A percentile compares a stretch with the other conserved stretches of the same genome.
phyloP scores from a whole-genome alignment of 2,797 vertebrate genomes.

The Chaunax sp. region DNA sequence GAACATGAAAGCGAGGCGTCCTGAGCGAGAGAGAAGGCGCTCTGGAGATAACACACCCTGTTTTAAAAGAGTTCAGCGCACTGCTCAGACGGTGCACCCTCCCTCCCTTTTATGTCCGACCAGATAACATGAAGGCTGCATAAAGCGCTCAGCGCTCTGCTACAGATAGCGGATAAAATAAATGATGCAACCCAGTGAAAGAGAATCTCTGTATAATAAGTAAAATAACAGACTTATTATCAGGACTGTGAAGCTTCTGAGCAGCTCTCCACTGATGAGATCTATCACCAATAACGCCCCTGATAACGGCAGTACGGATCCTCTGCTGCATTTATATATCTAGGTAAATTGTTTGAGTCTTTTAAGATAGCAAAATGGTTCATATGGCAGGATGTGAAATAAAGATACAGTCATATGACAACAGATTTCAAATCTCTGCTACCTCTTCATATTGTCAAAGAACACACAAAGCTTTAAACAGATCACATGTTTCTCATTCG shows the following conservation, averaged over 20 bases:
- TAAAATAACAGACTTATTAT: slow-evolving; percentile 75
- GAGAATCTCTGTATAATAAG: slow-evolving; percentile 74
- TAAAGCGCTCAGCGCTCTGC: slow-evolving; percentile 49
- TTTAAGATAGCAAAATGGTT: slow-evolving; percentile 65
- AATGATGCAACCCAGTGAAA: slow-evolving; percentile 78
- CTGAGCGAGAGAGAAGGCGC: slow-evolving; percentile 12
- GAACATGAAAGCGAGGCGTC: slow-evolving; percentile 44
- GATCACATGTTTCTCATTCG: slow-evolving; percentile 23
- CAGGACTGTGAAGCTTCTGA: slow-evolving; percentile 67
- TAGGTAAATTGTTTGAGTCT: slow-evolving; percentile 65
- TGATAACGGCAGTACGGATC: slow-evolving; percentile 61
- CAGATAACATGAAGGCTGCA: slow-evolving; percentile 64
- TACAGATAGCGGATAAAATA: slow-evolving; percentile 74
- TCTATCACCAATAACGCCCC: slow-evolving; percentile 72
- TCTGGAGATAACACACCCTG: slow-evolving; percentile 34
- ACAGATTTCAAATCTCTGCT: slow-evolving; percentile 7
- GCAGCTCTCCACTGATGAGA: slow-evolving; percentile 63
- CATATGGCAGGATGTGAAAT: slow-evolving; percentile 56
- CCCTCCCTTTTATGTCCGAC: slow-evolving; percentile 68
- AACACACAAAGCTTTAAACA: slow-evolving; percentile 48
- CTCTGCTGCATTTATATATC: slow-evolving; percentile 48
- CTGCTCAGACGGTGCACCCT: slow-evolving; percentile 80
- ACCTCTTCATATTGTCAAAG: slow-evolving; percentile 29
- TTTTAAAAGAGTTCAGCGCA: slow-evolving; percentile 73
- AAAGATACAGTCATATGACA: slow-evolving; percentile 49